Base-by-base conservation (phyloP, 2,113 vertebrate genomes). In the Oryzias celebensis region DNA sequence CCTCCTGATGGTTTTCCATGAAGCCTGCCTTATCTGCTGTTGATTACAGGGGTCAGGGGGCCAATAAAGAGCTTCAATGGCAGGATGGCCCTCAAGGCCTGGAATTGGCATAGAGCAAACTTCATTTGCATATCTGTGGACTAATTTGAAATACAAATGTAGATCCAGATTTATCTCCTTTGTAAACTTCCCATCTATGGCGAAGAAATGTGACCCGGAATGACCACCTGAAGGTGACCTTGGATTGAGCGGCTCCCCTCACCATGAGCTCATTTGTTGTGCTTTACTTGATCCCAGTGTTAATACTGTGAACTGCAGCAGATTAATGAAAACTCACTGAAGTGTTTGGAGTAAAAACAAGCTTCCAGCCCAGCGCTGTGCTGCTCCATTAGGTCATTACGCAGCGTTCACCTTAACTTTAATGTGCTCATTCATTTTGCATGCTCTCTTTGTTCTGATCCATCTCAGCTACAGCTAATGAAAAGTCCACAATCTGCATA, bases 261-360 rank as follows among this genome's bases (percentile, higher is more conserved):
- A 3, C 14, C 15, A 46, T 58, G 43, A 44, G 16, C 46, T 50
- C 46, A 66, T 47, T 20, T 20, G 31, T 57, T 16, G 14, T 23
- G 43, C 20, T 55, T 58, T 26, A 28, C 7, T 12, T 51, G 23
- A 58, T 26, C 24, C 36, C 48, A 50, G 28, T 42, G 36, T 43
- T 57, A 45, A 57, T 7, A 24, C 22, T 22, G 8, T 8, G 23
- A 47, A 26, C 41, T 45, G 41, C 15, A 16, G 55, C 41, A 23
- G 42, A 58, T 44, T 45, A 23, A 24, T 24, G 15, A 23, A 24
- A 58, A 24, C 20, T 24, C 18, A 23, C 17, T 22, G 1, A 46
- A 58, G 28, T 58, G 23, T 46, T 26, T 58, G 22, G 56, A 46
- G 13, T 58, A 16, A 58, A 46, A 58, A 14, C 44, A n/a, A 46